These are phyloP conservation scores for Numenius arquata DNA, from an alignment of 2,113 vertebrate genomes.

Conservation along the genomic window DNA sequence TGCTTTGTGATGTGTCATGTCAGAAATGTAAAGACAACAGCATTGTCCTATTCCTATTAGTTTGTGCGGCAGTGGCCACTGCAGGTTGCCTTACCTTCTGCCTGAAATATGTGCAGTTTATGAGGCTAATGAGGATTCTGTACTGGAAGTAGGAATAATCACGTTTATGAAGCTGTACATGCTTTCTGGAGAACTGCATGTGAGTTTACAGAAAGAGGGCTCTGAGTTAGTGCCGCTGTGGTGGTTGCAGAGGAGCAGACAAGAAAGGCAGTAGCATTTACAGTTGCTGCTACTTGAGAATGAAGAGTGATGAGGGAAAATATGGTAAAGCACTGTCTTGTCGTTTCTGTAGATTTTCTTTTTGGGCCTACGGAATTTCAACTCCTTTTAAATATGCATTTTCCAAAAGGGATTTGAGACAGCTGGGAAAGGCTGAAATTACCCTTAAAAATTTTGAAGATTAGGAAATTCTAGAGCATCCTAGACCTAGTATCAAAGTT, in stretches of 20 bases:
- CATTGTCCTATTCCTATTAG: not conserved
- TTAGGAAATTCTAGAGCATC: not conserved
- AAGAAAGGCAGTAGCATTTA: not conserved
- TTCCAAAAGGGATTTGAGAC: not conserved
- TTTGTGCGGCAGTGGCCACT: not conserved
- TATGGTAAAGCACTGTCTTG: not conserved
- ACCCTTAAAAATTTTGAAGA: not conserved
- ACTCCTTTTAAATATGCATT: not conserved
- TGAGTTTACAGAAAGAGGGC: not conserved
- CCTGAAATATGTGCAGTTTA: not conserved
- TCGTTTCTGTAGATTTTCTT: not conserved
- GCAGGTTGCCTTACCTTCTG: not conserved
- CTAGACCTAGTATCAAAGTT: not conserved
- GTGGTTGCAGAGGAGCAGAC: not conserved
- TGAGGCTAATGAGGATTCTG: not conserved
- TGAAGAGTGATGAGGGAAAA: not conserved
- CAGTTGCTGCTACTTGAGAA: not conserved
- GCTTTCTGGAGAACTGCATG: not conserved
- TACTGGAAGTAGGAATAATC: not conserved
- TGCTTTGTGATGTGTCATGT: conserved; percentile 43
- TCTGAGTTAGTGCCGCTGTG: not conserved
- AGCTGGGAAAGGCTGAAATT: not conserved
- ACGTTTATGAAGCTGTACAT: not conserved
- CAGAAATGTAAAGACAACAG: conserved; percentile 51
- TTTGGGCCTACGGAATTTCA: not conserved